Evolutionary conservation across 2,113 vertebrate species (phyloP).

Genomic region (Mixornis gularis): DNA sequence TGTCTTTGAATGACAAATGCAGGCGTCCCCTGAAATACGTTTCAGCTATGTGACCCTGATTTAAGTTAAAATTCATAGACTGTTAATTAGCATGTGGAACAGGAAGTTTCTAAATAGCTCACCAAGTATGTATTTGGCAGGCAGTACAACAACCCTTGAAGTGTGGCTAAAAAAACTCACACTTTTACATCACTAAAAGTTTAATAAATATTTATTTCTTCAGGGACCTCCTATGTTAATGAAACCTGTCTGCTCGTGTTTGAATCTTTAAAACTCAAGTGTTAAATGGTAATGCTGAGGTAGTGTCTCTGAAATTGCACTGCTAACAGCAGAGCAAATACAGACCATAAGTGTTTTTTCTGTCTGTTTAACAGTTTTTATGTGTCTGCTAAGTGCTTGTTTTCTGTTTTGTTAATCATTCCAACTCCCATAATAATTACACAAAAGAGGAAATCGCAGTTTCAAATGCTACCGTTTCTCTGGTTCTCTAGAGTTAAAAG

Average conservation of each 20-base stretch:
- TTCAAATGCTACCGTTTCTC: slow-evolving; percentile 41
- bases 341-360: not conserved
- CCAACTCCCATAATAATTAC: slow-evolving; percentile 22
- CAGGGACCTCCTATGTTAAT: slow-evolving; percentile 51
- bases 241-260: slow-evolving; percentile 35
- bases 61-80: slow-evolving; percentile 65
- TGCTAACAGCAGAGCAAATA: not conserved
- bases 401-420: slow-evolving; percentile 62
- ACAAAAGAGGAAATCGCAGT: slow-evolving; percentile 44
- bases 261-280: slow-evolving; percentile 35
- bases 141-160: slow-evolving; percentile 37
- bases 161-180: not conserved
- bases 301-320: slow-evolving; percentile 33
- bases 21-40: not conserved
- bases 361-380: slow-evolving; percentile 44
- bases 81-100: slow-evolving; percentile 66
- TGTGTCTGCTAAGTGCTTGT: slow-evolving; percentile 30
- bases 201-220: slow-evolving; percentile 48
- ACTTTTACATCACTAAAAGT: slow-evolving; percentile 34
- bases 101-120: slow-evolving; percentile 70
- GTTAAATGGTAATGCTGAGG: not conserved
- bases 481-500: slow-evolving; percentile 25
- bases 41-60: slow-evolving; percentile 41
- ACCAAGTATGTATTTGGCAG: slow-evolving; percentile 50
- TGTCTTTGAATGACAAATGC: slow-evolving; percentile 44